These are phyloP conservation scores for Antedon bifida DNA, from an alignment of 35 echinoderm and acorn worm genomes.

Conservation along the genomic window DNA sequence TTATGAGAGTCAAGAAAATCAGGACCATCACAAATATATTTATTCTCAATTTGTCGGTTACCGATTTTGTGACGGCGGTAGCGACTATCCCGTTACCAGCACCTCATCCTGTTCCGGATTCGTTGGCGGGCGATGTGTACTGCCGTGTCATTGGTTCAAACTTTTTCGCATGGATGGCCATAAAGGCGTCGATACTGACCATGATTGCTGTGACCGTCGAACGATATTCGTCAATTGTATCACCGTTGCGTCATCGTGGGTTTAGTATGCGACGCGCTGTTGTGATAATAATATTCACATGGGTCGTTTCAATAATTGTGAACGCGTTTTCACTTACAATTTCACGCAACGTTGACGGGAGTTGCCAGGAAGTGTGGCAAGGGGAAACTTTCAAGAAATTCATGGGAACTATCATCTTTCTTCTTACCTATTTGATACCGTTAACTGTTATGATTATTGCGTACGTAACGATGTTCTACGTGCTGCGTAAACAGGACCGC, in stretches of 20 bases:
- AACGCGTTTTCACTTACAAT: conserved; percentile 85
- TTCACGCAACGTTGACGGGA: conserved; percentile 32
- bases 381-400: conserved; percentile 38
- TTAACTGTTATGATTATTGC: conserved; percentile 63
- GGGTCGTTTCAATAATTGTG: conserved; percentile 50
- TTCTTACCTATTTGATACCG: conserved; percentile 74
- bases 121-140: conserved; percentile 44
- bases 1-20: neutral
- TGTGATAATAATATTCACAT: conserved; percentile 53
- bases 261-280: conserved; percentile 47
- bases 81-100: neutral
- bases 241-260: conserved; percentile 47
- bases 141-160: conserved; percentile 80
- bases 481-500: conserved; percentile 32
- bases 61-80: neutral
- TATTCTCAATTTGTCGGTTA: neutral
- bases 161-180: conserved; percentile 76
- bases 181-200: conserved; percentile 67
- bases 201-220: conserved; percentile 78
- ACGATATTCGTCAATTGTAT: conserved; percentile 66
- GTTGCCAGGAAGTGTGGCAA: conserved; percentile 46
- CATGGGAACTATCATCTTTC: conserved; percentile 62
- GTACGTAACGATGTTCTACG: conserved; percentile 58
- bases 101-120: conserved; percentile 29
- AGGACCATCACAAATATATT: neutral